These are phyloP conservation scores for Eledone cirrhosa DNA, from an alignment of 2,888 invertebrate genomes.

Conservation along the genomic window DNA sequence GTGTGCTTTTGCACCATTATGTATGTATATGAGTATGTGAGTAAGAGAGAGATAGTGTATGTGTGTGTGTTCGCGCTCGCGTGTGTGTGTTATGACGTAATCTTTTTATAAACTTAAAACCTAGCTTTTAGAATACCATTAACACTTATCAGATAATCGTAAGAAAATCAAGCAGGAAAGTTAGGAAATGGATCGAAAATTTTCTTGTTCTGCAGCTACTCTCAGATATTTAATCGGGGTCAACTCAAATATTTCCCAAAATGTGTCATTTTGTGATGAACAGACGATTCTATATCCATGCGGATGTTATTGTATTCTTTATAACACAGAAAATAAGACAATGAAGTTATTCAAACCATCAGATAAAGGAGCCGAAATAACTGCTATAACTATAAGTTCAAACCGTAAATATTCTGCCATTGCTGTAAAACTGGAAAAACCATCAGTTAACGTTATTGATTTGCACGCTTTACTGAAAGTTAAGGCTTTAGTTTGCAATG, in stretches of 20 bases:
- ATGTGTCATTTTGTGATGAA: constrained; percentile 67
- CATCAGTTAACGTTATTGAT: constrained; percentile 68
- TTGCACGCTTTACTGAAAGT: constrained; percentile 66
- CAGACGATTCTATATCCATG: constrained; percentile 68
- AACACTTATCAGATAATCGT: no score
- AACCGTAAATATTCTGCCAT: constrained; percentile 67
- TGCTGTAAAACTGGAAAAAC: constrained; percentile 66
- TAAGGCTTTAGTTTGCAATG: constrained; percentile 62
- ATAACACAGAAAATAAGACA: constrained; percentile 68
- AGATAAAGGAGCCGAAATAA: constrained; percentile 67
- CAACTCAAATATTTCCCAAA: constrained; percentile 62
- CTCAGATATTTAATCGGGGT: constrained; percentile 67
- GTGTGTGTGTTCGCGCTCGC: no score
- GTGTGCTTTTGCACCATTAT: no score
- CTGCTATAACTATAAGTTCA: constrained; percentile 67
- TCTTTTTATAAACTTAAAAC: no score
- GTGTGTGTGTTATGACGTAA: no score
- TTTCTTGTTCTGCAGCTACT: constrained; percentile 65
- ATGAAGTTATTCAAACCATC: constrained; percentile 68
- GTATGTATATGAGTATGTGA: no score
- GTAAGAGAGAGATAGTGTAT: no score
- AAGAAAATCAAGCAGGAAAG: no score
- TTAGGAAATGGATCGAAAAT: constrained; percentile 32
- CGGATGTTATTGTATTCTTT: constrained; percentile 67
- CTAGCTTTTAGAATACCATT: no score